Conservation (phyloP, 2,888 invertebrate genomes). For the Lasioglossum malachurum region DNA sequence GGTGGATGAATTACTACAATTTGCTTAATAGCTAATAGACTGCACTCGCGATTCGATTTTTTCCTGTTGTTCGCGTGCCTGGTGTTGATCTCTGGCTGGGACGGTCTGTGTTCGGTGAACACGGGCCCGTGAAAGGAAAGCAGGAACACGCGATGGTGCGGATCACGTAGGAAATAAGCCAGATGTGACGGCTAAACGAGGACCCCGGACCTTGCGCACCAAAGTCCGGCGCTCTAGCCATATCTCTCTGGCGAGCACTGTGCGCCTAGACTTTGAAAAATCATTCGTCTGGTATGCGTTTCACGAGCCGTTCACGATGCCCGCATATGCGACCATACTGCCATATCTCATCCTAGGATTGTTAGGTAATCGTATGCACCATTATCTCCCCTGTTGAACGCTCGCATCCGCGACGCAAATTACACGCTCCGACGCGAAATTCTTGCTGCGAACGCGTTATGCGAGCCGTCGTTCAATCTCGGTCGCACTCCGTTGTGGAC, state of each 20-base stretch:
- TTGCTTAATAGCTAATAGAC: conserved; percentile 82
- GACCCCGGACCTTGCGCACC: conserved; percentile 59
- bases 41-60: conserved; percentile 25
- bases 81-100: conserved; percentile 1
- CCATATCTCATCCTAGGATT: conserved; percentile 81
- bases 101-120: conserved; percentile 4
- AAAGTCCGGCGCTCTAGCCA: conserved; percentile 59
- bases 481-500: conserved; percentile 8
- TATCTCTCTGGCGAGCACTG: conserved; percentile 34
- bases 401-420: conserved; percentile 47
- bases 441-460: not conserved
- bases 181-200: conserved; percentile 58
- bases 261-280: conserved; percentile 72
- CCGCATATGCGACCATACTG: conserved; percentile 80
- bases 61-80: conserved; percentile 4
- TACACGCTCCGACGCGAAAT: conserved; percentile 15
- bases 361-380: conserved; percentile 78
- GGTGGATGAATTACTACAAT: conserved; percentile 79
- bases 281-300: conserved; percentile 79
- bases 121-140: conserved; percentile 22
- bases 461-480: conserved; percentile 31
- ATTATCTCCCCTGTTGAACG: conserved; percentile 46
- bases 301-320: conserved; percentile 81
- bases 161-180: conserved; percentile 49
- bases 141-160: conserved; percentile 29